These are phyloP conservation scores for Zaprionus capensis DNA, from an alignment of 1,140 invertebrate genomes.

Conservation along the genomic window DNA sequence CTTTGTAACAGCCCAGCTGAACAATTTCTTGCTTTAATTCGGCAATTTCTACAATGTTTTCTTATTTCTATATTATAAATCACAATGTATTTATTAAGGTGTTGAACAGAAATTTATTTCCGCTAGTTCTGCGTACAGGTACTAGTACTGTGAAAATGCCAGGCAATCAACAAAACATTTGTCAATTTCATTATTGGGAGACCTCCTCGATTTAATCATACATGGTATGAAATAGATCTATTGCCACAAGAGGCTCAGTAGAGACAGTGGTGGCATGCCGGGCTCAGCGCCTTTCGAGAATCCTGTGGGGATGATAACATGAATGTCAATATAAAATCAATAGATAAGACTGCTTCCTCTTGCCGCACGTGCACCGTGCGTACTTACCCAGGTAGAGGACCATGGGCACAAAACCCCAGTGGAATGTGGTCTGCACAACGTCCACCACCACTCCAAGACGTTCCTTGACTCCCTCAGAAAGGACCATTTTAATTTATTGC, in stretches of 20 bases:
- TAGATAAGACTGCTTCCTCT: conserved; percentile 32
- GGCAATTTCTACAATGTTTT: neutral
- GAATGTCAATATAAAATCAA: conserved; percentile 22
- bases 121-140: conserved; percentile 46
- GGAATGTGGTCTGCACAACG: conserved; percentile 87
- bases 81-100: conserved; percentile 10
- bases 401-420: conserved; percentile 89
- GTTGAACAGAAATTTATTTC: conserved; percentile 71
- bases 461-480: conserved; percentile 85
- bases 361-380: conserved; percentile 36
- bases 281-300: conserved; percentile 87
- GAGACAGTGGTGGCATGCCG: conserved; percentile 86
- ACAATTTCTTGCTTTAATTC: neutral
- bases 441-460: conserved; percentile 87
- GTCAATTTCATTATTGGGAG: conserved; percentile 35
- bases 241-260: conserved; percentile 86
- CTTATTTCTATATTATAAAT: neutral
- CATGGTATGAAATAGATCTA: conserved; percentile 59
- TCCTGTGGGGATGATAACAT: conserved; percentile 81
- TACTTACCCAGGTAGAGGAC: conserved; percentile 88
- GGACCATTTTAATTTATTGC: conserved; percentile 54
- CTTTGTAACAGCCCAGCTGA: neutral
- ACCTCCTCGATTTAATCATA: neutral
- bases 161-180: conserved; percentile 48
- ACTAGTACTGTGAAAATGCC: conserved; percentile 42